A percentile compares a stretch with the other conserved stretches of the same genome.
These are phyloP conservation scores for Panurus biarmicus DNA, from an alignment of 2,113 vertebrate species.

Conservation along the genomic window DNA sequence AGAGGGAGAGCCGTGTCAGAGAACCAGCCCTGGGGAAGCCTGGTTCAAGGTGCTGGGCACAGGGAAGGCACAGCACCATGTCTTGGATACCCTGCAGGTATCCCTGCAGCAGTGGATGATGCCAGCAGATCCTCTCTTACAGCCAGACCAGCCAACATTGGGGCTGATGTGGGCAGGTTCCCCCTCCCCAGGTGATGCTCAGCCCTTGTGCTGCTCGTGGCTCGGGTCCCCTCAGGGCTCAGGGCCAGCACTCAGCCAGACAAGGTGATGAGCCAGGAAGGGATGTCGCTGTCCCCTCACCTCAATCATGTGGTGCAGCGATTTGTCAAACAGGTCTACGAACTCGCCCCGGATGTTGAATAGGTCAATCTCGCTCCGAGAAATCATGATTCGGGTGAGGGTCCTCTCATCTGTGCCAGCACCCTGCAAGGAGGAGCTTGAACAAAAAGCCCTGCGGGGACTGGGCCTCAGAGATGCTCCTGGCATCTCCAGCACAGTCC, in stretches of 20 bases:
- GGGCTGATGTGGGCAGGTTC: background rate
- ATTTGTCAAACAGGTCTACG: constrained; percentile 84
- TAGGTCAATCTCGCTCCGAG: constrained; percentile 88
- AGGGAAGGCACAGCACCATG: background rate
- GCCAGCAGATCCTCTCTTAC: background rate
- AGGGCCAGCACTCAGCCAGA: background rate
- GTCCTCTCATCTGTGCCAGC: constrained; percentile 91
- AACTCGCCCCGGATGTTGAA: constrained; percentile 91
- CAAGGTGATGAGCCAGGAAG: background rate
- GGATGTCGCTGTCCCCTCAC: constrained; percentile 48
- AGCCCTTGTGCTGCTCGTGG: background rate
- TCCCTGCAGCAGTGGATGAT: background rate
- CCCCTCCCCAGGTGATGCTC: background rate
- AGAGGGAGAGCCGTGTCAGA: background rate
- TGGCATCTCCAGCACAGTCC: background rate
- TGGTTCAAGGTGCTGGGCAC: background rate
- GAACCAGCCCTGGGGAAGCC: background rate
- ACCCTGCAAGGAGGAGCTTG: constrained; percentile 70
- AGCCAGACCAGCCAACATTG: background rate
- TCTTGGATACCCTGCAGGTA: background rate
- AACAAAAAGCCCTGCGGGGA: background rate
- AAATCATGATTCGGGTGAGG: constrained; percentile 91
- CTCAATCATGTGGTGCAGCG: constrained; percentile 90
- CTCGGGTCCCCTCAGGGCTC: background rate
- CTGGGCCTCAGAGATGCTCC: background rate